Conservation (phyloP, 2,797 vertebrate genomes). For the Lindbergichthys nudifrons region DNA sequence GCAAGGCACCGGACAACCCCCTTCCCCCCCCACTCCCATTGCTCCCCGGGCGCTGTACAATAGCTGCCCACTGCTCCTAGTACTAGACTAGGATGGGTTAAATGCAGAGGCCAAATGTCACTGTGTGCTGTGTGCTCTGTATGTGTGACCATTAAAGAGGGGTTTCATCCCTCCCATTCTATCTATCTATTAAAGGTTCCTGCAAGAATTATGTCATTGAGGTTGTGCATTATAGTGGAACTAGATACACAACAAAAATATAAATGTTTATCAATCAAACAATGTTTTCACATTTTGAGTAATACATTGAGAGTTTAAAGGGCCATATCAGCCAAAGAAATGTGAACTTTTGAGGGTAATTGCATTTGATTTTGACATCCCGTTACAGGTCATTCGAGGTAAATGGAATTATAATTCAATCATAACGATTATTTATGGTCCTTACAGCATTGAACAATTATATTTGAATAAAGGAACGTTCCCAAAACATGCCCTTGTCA, state of each 20-base stretch:
- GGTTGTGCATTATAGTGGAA: slow-evolving; percentile 17
- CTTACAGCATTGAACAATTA: not conserved
- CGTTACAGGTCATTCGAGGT: not conserved
- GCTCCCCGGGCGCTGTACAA: too few species aligned
- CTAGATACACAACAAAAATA: slow-evolving; percentile 1
- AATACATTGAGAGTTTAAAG: not conserved
- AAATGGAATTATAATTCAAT: not conserved
- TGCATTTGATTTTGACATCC: not conserved
- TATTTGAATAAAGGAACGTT: not conserved
- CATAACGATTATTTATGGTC: not conserved
- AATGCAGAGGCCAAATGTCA: too few species aligned
- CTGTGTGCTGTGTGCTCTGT: too few species aligned
- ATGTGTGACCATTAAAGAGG: too few species aligned
- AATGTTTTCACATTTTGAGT: not conserved
- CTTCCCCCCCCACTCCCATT: too few species aligned
- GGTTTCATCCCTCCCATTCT: too few species aligned
- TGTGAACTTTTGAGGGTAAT: not conserved
- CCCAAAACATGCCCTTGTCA: not conserved
- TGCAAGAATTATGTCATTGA: slow-evolving; percentile 21
- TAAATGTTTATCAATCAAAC: not conserved
- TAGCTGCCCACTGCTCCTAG: too few species aligned
- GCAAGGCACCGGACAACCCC: too few species aligned
- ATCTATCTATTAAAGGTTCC: not conserved
- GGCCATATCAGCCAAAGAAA: not conserved
- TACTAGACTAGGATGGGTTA: too few species aligned